Evolutionary conservation across 2,888 invertebrate genomes (phyloP), one percentile per base, ranked within the genome.

Genomic region (Oxycera nigricornis): DNA sequence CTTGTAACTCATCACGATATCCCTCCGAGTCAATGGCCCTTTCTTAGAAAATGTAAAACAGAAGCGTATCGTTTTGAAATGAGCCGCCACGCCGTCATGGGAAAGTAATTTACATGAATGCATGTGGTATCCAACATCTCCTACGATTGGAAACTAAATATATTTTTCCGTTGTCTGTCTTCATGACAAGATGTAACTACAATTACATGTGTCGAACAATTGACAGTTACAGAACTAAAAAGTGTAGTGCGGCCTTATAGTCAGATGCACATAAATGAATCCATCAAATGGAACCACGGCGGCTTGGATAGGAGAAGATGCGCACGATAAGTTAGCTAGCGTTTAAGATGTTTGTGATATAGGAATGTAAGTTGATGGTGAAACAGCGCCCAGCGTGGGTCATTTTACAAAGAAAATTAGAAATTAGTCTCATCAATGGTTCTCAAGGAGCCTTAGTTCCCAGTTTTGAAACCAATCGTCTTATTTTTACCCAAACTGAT

Each of bases 81-180:
- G 39, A 39, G 39, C 3, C 30, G n/a, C 35, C 11, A 35, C 50
- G 50, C 17, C 35, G 61, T 62, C 61, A 62, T 62, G 61, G 61
- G 61, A 62, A 62, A 62, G 61, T 62, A 62, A 62, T 62, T 62
- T 62, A 62, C 61, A 62, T 62, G 61, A 35, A 31, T 31, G 61
- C 1, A n/a, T 35, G n/a, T 17, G 35, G 11, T 35, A 26, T 30
- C 35, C 6, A 17, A 30, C 50, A 6, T 55, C 28, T 62, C 17
- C 55, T 17, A 35, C 35, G 9, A 17, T 17, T 50, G 17, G 35
- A 26, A 28, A 31, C 2, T 35, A n/a, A 62, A 28, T n/a, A n/a
- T n/a, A 7, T 59, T 59, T 59, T 59, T 62, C 20, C 35, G 35
- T 11, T 35, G 6, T 11, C 11, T 35, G 11, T 50, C 35, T 35